phyloP scores from a whole-genome alignment of 2,888 invertebrate species.

The Heliconius erato region DNA sequence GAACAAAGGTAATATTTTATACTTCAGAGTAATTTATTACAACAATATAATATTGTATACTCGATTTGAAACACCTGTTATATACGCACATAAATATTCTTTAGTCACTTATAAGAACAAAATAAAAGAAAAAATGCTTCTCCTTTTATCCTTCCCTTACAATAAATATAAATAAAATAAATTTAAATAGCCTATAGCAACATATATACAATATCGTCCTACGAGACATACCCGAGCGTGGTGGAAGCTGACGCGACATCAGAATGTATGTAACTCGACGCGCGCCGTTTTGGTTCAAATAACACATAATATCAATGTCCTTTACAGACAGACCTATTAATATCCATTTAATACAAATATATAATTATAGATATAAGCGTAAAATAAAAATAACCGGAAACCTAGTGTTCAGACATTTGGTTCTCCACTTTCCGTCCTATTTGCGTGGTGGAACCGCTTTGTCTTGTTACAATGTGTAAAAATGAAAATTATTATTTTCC shows the following conservation, averaged over 20 bases:
- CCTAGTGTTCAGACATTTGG: too few species aligned
- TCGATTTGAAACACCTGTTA: too few species aligned
- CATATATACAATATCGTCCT: not conserved
- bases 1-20: too few species aligned
- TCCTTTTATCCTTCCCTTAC: not conserved
- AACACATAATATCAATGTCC: not conserved
- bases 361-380: too few species aligned
- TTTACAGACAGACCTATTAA: not conserved
- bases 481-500: too few species aligned
- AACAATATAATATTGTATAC: too few species aligned
- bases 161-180: not conserved
- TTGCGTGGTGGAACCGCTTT: too few species aligned
- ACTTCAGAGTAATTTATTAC: too few species aligned
- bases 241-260: slow-evolving; percentile 8
- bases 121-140: not conserved
- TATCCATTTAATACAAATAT: too few species aligned
- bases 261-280: not conserved
- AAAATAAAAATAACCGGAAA: too few species aligned
- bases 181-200: not conserved
- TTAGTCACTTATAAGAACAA: not conserved
- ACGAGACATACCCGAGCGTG: not conserved
- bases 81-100: not conserved
- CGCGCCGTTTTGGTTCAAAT: not conserved
- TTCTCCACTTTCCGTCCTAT: too few species aligned
- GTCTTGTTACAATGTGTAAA: too few species aligned